Evolutionary conservation across 2,888 invertebrate species (phyloP), one percentile per base, ranked within the genome.

Genomic region (Antheraea assamensis): DNA sequence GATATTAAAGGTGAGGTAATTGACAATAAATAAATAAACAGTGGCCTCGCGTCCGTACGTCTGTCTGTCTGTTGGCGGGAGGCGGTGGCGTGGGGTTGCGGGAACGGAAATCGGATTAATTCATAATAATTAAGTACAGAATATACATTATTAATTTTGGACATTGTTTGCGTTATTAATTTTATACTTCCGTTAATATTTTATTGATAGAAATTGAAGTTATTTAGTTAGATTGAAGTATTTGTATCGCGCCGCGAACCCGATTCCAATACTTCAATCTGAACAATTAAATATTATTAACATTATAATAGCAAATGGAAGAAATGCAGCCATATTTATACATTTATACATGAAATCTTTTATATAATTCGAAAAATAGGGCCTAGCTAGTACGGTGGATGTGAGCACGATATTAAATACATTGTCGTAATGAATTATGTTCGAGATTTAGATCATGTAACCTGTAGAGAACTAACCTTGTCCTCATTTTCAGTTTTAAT

Each of bases 11-110:
- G 89, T 85, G 61, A 13, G 88, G 91, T 93, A 93, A 91, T 92
- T 95, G 95, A 95, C 95, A 95, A 95, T 95, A 95, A 64, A 95
- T 95, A 95, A 64, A 64, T 64, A 64, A 64, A 95, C 89, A 90
- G 90, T 81, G 93, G 93, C 91, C 92, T 91, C 21, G 52, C 52
- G 21, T 21, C 21, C 21, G 52, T 15, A 47, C 47, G 47, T n/a
- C n/a, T n/a, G n/a, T 13, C 42, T 42, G 10, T 42, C 42, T 42
- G 42, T 42, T 42, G 42, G 42, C 42, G 42, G 42, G 42, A 42
- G 42, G 42, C 42, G 42, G 42, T 13, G 42, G 42, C 42, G 42
- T 42, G 42, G 42, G 10, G 42, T 42, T 42, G 42, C 42, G 21
- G 21, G 52, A 52, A 21, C 85, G 35, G 30, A 35, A 61, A 52